Base-by-base conservation (phyloP, 2,888 invertebrate genomes). In the Rotaria magnacalcarata region DNA sequence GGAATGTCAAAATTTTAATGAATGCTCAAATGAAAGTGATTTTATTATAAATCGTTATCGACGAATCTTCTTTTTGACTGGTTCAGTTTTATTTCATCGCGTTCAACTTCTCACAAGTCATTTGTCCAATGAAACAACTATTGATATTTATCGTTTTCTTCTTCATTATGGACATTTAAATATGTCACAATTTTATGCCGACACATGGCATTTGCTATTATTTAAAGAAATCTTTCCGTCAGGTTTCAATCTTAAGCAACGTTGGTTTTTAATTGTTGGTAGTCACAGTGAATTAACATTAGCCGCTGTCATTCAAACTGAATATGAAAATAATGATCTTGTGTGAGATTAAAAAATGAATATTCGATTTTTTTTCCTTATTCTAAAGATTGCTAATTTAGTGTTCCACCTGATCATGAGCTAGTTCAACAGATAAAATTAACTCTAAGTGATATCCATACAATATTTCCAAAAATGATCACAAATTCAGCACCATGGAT, bases 151-250 rank as follows among this genome's bases (percentile, higher is more conserved):
- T 80, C 80, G 24, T 80, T 80, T 80, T 47, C 47, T 80, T 24
- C 14, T 80, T n/a, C 80, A 80, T n/a, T 80, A 80, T 80, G 43
- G 80, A 47, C 47, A 80, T 80, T 80, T 80, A n/a, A 80, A 80
- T 47, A 24, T 80, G 24, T 2, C n/a, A 47, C 24, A 80, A 47
- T 80, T 47, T 14, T n/a, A 10, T n/a, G n/a, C 0, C 14, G 47
- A 24, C 10, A 80, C 80, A 43, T 14, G 47, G 14, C 47, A 80
- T 47, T 47, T 80, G 47, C 24, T 80, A 80, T 47, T 80, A n/a
- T 80, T 47, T 47, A 80, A 80, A 47, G 80, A 80, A 80, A 80
- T 80, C 4, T 80, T 47, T 80, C 80, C 47, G n/a, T 41, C 24
- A 14, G 47, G 24, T 80, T 67, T 16, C 34, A 34, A 67, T 34